Conservation (phyloP, 2,888 invertebrate genomes). For the Ophion slaviceki region DNA sequence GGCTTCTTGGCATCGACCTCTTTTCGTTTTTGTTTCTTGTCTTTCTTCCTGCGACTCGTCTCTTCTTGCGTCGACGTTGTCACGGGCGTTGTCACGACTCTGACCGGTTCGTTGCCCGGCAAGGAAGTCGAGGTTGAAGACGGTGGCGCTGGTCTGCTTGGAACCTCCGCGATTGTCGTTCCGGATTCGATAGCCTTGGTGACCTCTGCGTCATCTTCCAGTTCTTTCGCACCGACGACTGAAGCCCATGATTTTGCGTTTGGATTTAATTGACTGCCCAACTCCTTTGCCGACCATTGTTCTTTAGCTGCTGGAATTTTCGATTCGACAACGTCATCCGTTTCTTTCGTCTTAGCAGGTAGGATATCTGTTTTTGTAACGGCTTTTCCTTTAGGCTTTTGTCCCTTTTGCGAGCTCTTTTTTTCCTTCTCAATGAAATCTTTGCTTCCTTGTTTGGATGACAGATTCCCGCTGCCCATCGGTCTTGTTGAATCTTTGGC, state of each 20-base stretch:
- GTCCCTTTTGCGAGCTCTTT: slow-evolving; percentile 45
- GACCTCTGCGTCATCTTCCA: slow-evolving; percentile 53
- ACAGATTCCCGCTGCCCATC: slow-evolving; percentile 34
- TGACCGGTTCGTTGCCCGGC: slow-evolving; percentile 11
- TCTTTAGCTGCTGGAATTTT: slow-evolving; percentile 48
- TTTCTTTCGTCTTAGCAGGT: slow-evolving; percentile 25
- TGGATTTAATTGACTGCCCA: slow-evolving; percentile 63
- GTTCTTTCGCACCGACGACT: slow-evolving; percentile 70
- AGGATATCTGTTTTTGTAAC: slow-evolving; percentile 41
- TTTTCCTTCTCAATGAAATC: slow-evolving; percentile 44
- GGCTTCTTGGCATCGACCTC: slow-evolving; percentile 48
- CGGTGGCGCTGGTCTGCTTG: background rate
- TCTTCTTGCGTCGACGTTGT: slow-evolving; percentile 54
- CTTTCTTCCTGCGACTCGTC: slow-evolving; percentile 62
- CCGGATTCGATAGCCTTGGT: slow-evolving; percentile 44
- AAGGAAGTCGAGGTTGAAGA: slow-evolving; percentile 15
- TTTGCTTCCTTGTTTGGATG: slow-evolving; percentile 35
- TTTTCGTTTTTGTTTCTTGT: slow-evolving; percentile 65
- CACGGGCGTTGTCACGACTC: background rate
- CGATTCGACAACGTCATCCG: slow-evolving; percentile 23
- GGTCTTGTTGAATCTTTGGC: slow-evolving; percentile 42
- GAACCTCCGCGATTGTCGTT: slow-evolving; percentile 7
- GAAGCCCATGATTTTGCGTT: slow-evolving; percentile 78
- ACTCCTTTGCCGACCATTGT: slow-evolving; percentile 38
- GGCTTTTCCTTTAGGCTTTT: slow-evolving; percentile 54